These are phyloP conservation scores for Hyphantria cunea DNA, from an alignment of 1,140 invertebrate genomes.

Conservation along the genomic window DNA sequence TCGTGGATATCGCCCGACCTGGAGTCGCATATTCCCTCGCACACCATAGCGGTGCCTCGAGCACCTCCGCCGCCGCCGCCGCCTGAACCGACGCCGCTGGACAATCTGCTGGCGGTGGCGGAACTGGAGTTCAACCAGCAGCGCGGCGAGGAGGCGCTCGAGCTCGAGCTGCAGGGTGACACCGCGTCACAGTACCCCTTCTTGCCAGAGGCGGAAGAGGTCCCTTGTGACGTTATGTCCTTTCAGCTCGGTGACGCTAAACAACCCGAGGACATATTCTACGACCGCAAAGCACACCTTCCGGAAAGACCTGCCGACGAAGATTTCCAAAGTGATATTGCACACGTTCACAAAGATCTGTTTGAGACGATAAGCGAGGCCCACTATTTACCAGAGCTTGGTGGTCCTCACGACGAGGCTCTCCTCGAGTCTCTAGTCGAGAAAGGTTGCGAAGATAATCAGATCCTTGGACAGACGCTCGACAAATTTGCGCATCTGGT, in stretches of 20 bases:
- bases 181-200: slow-evolving; percentile 61
- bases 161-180: slow-evolving; percentile 79
- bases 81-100: slow-evolving; percentile 70
- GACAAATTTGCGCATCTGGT: slow-evolving; percentile 75
- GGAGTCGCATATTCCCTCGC: slow-evolving; percentile 82
- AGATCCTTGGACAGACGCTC: slow-evolving; percentile 75
- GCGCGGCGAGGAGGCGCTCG: slow-evolving; percentile 70
- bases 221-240: slow-evolving; percentile 71
- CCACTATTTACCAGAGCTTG: slow-evolving; percentile 78
- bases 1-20: slow-evolving; percentile 76
- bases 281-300: slow-evolving; percentile 54
- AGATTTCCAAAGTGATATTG: slow-evolving; percentile 59
- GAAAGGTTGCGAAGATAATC: slow-evolving; percentile 83
- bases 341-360: slow-evolving; percentile 68
- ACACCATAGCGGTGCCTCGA: slow-evolving; percentile 81
- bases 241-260: slow-evolving; percentile 72
- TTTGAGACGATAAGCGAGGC: slow-evolving; percentile 79
- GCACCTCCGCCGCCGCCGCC: slow-evolving; percentile 53
- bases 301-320: slow-evolving; percentile 57
- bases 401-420: slow-evolving; percentile 82
- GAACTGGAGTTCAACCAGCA: slow-evolving; percentile 82
- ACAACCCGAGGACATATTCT: slow-evolving; percentile 63
- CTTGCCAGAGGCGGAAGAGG: slow-evolving; percentile 61
- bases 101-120: slow-evolving; percentile 83
- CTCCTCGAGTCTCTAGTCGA: slow-evolving; percentile 83